A percentile compares a stretch with the other conserved stretches of the same genome.
Conservation (phyloP, 1,140 invertebrate species). For the Cydia fagiglandana region DNA sequence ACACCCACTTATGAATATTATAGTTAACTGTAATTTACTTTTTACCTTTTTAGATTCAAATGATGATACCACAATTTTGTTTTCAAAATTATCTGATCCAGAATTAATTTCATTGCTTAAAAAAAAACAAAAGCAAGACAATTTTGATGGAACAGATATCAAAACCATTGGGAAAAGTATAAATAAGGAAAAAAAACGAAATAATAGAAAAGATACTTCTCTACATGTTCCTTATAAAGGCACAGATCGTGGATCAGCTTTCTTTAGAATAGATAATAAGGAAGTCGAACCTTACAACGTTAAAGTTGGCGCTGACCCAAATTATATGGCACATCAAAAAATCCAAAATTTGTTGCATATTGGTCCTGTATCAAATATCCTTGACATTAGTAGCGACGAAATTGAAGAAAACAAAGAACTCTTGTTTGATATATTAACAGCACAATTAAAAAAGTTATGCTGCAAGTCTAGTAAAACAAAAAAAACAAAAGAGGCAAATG, state of each 20-base stretch:
- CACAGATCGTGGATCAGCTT: conserved; percentile 36
- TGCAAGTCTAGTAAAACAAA: conserved; percentile 53
- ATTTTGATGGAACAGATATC: conserved; percentile 59
- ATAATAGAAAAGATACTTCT: not conserved
- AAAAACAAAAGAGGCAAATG: conserved; percentile 32
- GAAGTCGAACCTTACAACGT: conserved; percentile 46
- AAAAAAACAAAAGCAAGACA: conserved; percentile 54
- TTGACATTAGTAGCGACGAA: conserved; percentile 41
- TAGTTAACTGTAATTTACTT: conserved; percentile 15
- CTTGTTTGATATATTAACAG: conserved; percentile 63
- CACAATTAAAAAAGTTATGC: conserved; percentile 66
- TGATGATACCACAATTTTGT: conserved; percentile 56
- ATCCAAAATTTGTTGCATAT: conserved; percentile 55
- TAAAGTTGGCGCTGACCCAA: conserved; percentile 46
- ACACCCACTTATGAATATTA: too few species aligned
- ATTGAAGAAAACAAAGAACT: conserved; percentile 60
- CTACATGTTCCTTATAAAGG: conserved; percentile 34
- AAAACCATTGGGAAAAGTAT: conserved; percentile 48
- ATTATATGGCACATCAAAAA: conserved; percentile 60
- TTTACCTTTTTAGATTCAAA: conserved; percentile 42
- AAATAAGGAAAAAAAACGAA: conserved; percentile 37
- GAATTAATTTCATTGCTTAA: conserved; percentile 61
- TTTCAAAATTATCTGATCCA: conserved; percentile 65
- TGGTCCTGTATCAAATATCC: conserved; percentile 37
- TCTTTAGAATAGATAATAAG: conserved; percentile 62